phyloP scores from a whole-genome alignment of 37 sponge, comb jelly and placozoan genomes.

The Chondrilla cf. caribensis region DNA sequence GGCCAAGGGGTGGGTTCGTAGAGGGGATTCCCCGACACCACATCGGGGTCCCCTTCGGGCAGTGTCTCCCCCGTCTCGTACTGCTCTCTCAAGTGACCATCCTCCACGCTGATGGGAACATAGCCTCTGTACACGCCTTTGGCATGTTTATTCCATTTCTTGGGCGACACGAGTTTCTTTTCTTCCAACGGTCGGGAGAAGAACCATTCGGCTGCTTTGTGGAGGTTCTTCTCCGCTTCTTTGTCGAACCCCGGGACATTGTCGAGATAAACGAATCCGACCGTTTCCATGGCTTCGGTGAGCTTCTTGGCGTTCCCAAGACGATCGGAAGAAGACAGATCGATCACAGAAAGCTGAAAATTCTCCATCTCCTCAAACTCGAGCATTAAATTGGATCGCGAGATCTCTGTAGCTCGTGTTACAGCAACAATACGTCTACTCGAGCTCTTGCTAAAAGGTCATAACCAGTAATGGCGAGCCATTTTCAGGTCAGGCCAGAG shows the following conservation, averaged over 20 bases:
- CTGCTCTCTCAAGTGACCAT: slow-evolving; percentile 31
- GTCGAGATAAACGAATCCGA: slow-evolving; percentile 54
- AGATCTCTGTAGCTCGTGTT: no score
- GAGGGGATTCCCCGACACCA: slow-evolving; percentile 25
- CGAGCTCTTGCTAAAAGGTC: no score
- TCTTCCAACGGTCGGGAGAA: slow-evolving; percentile 33
- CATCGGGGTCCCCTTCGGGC: slow-evolving; percentile 28
- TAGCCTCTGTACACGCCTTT: slow-evolving; percentile 34
- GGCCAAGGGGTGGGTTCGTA: slow-evolving; percentile 35
- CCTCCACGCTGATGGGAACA: slow-evolving; percentile 16
- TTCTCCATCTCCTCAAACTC: no score
- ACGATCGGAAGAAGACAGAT: slow-evolving; percentile 15
- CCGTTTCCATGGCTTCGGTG: slow-evolving; percentile 33
- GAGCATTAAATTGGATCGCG: no score
- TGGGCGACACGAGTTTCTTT: slow-evolving; percentile 19
- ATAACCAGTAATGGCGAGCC: no score
- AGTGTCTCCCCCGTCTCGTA: slow-evolving; percentile 34
- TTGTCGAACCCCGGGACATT: no score
- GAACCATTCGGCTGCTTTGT: slow-evolving; percentile 32
- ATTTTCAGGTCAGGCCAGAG: slow-evolving; percentile 1
- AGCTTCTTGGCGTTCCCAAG: background rate
- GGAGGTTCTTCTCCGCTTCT: slow-evolving; percentile 14
- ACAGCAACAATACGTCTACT: no score
- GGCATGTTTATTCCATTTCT: slow-evolving; percentile 30
- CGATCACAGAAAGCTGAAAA: no score